A percentile compares a stretch with the other conserved stretches of the same genome.
These are phyloP conservation scores for Helostoma temminkii DNA, from an alignment of 2,797 vertebrate genomes.

Conservation along the genomic window DNA sequence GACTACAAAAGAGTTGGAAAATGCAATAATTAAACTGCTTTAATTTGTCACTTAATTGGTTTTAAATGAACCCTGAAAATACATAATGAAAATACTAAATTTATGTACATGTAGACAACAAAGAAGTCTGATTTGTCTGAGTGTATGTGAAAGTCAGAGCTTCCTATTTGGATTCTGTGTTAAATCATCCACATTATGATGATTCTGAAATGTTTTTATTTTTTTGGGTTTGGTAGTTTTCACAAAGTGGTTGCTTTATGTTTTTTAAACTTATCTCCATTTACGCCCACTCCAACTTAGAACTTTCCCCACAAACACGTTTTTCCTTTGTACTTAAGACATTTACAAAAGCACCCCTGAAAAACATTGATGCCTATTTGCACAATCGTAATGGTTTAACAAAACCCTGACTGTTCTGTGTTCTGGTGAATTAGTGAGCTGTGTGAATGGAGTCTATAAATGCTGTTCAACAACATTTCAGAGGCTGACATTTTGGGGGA, in stretches of 20 bases:
- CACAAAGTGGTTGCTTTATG: background rate
- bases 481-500: slow-evolving; percentile 9
- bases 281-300: background rate
- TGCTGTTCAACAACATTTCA: slow-evolving; percentile 21
- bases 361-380: slow-evolving; percentile 19
- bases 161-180: background rate
- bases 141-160: background rate
- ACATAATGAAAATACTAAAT: background rate
- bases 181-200: slow-evolving; percentile 8
- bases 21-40: background rate
- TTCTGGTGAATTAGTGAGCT: slow-evolving; percentile 4
- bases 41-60: slow-evolving; percentile 6
- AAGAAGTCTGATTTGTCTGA: slow-evolving; percentile 1
- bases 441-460: slow-evolving; percentile 17
- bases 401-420: slow-evolving; percentile 29
- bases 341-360: slow-evolving; percentile 7
- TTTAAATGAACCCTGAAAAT: background rate
- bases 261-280: background rate
- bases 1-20: background rate
- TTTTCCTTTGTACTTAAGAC: slow-evolving; percentile 3
- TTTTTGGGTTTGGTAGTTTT: background rate
- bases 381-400: slow-evolving; percentile 44
- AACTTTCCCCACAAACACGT: background rate
- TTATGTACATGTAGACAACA: background rate
- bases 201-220: background rate